phyloP scores from a whole-genome alignment of 2,113 vertebrate genomes.

The Pristiophorus japonicus region DNA sequence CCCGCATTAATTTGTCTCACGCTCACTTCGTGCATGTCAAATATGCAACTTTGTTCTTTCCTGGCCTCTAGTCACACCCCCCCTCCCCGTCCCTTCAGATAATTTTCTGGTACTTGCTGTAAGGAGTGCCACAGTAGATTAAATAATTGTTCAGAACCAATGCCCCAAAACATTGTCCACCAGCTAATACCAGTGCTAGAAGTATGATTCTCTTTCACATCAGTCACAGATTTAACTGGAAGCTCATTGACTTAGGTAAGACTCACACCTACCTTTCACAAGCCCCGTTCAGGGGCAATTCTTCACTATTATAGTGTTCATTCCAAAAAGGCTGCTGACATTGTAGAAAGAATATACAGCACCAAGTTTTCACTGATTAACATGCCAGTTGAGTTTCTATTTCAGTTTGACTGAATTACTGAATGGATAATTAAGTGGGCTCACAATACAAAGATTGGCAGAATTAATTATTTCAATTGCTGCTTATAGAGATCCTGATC shows the following conservation, averaged over 20 bases:
- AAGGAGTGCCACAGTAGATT: not conserved
- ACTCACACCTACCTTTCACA: not conserved
- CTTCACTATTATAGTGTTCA: not conserved
- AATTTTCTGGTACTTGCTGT: not conserved
- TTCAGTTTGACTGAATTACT: not conserved
- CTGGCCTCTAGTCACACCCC: no score
- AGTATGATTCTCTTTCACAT: not conserved
- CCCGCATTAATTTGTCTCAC: no score
- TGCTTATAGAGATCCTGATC: conserved; percentile 13
- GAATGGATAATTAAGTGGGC: not conserved
- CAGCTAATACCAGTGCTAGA: not conserved
- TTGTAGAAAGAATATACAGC: not conserved
- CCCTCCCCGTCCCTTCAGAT: no score
- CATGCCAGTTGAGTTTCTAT: not conserved
- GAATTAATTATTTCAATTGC: not conserved
- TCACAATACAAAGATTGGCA: not conserved
- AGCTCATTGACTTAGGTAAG: not conserved
- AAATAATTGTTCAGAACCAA: not conserved
- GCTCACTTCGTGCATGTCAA: no score
- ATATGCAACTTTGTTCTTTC: no score
- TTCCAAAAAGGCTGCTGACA: not conserved
- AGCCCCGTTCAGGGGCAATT: not conserved
- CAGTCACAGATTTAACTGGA: not conserved
- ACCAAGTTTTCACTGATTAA: not conserved
- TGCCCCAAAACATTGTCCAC: not conserved